Percentiles rank a stretch among this genome's conserved stretches.
These are phyloP conservation scores for Latrodectus elegans DNA, from an alignment of 2,888 invertebrate species.

Conservation along the genomic window DNA sequence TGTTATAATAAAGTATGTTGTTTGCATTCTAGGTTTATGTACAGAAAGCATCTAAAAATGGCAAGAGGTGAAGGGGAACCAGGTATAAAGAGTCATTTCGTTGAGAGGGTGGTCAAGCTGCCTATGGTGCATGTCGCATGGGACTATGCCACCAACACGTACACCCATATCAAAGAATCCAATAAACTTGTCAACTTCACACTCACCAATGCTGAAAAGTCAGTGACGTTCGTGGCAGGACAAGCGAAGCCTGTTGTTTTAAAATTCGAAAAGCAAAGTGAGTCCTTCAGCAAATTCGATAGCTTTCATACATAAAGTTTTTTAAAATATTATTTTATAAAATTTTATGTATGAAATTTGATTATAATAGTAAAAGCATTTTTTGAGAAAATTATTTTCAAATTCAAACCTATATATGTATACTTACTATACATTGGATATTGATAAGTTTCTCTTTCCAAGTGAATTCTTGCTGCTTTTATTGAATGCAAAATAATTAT, in stretches of 20 bases:
- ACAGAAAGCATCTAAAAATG: slow-evolving; percentile 55
- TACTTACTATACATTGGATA: too few relatives aligned
- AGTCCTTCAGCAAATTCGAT: slow-evolving; percentile 61
- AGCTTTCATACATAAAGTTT: too few relatives aligned
- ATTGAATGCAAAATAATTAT: too few relatives aligned
- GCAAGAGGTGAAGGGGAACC: slow-evolving; percentile 52
- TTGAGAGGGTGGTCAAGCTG: slow-evolving; percentile 84
- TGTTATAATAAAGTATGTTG: neutral
- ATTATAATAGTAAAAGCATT: too few relatives aligned
- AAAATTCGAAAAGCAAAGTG: slow-evolving; percentile 82
- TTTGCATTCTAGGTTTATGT: slow-evolving; percentile 41
- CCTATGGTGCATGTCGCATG: slow-evolving; percentile 89
- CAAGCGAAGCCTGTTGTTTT: slow-evolving; percentile 84
- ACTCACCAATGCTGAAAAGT: slow-evolving; percentile 76
- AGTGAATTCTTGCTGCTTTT: too few relatives aligned
- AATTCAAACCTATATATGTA: too few relatives aligned
- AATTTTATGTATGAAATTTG: too few relatives aligned
- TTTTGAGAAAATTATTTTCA: too few relatives aligned
- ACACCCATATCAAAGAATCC: slow-evolving; percentile 81
- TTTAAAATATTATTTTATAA: too few relatives aligned
- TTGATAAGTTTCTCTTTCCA: too few relatives aligned
- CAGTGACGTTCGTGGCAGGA: slow-evolving; percentile 83
- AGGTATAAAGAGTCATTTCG: slow-evolving; percentile 75
- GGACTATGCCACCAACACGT: slow-evolving; percentile 84
- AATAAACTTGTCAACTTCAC: slow-evolving; percentile 74